Evolutionary conservation across 2,797 vertebrate genomes (phyloP), one percentile per base, ranked within the genome.

Genomic region (Tiaroga cobitis): DNA sequence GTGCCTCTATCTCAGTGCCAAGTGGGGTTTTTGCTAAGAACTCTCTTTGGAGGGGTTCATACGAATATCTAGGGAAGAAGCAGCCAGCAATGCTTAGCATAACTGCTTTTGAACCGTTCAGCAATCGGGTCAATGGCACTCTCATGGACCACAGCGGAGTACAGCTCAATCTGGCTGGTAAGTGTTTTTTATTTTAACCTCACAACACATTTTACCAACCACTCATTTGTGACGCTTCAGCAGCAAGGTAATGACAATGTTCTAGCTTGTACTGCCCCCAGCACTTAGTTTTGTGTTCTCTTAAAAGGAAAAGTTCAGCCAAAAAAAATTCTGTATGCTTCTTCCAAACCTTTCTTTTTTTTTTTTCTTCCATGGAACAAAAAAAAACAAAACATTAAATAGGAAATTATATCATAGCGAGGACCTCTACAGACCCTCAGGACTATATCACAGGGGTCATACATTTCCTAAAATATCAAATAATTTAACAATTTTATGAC

Each of bases 41-140:
- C 87, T 98, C 97, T 85, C 96, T 99, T 6, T 99, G 98, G 98
- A 97, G 97, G 91, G 98, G 98, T 72, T 98, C 98, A 54, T 99
- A 99, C 0, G 98, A 99, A 90, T 99, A 99, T 93, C 91, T 99
- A 90, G 98, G 97, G 51, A 99, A 98, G 91, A 99, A 98, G 95
- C 98, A 99, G 93, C 97, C 98, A 0, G 97, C 97, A 19, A 98
- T 99, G 97, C 95, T 99, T 51, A 98, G 96, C 85, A 97, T 99
- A 92, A 99, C 96, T 51, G 94, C 95, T 90, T 99, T 98, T 32
- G 97, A 99, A 82, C 92, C 93, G 1, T 89, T 92, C 87, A 97
- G 93, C 92, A 95, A 97, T 91, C 96, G 96, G 73, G 97, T 99
- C 89, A 99, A 99, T 0, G 97, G 97, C 90, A 99, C 98, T n/a